phyloP scores from a whole-genome alignment of 2,797 vertebrate genomes.

The Rhodeus uyekii region DNA sequence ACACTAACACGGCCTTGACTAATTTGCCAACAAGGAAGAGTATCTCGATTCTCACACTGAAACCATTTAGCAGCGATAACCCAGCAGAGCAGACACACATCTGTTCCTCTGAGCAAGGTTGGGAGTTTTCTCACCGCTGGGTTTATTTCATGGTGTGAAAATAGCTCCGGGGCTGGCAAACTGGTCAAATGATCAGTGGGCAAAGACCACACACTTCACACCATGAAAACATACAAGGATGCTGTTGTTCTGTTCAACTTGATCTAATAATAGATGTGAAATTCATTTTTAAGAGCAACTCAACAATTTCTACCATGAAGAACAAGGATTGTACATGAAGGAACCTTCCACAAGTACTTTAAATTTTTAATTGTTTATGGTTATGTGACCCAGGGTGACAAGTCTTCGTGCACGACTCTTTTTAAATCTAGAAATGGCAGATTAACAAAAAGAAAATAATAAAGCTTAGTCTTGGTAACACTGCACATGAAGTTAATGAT shows the following conservation, averaged over 20 bases:
- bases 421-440: too few species aligned
- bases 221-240: too few species aligned
- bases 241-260: too few species aligned
- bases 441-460: too few species aligned
- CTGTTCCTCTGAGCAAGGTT: not conserved
- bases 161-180: conserved; percentile 21
- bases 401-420: too few species aligned
- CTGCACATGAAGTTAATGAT: too few species aligned
- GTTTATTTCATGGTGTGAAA: conserved; percentile 40
- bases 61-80: conserved; percentile 38
- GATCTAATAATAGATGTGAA: too few species aligned
- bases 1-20: conserved; percentile 24
- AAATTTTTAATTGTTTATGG: too few species aligned
- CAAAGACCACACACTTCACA: conserved; percentile 18
- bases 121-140: conserved; percentile 32
- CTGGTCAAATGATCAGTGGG: not conserved
- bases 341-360: too few species aligned
- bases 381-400: too few species aligned
- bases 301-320: not conserved
- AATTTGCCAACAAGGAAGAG: conserved; percentile 5
- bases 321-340: too few species aligned
- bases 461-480: too few species aligned
- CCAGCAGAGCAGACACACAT: conserved; percentile 9
- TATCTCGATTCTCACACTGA: conserved; percentile 12
- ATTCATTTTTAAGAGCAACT: not conserved